Evolutionary conservation across 2,888 invertebrate genomes (phyloP).

Genomic region (Catotricha subobsoleta): DNA sequence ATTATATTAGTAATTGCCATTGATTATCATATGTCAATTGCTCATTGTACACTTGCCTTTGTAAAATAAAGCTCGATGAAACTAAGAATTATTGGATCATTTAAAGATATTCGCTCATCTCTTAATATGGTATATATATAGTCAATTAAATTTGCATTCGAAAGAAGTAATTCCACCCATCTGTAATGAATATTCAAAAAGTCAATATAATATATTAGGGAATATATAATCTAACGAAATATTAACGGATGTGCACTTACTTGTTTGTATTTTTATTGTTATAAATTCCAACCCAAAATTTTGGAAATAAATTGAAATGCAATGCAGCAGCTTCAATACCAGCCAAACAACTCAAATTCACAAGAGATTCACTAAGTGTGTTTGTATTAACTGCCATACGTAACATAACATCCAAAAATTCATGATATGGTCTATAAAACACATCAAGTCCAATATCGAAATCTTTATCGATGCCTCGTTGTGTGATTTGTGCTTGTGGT

Average conservation of each 20-base stretch:
- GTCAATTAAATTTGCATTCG: slow-evolving; percentile 69
- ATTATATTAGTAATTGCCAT: neutral
- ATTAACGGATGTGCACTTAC: slow-evolving; percentile 18
- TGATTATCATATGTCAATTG: neutral
- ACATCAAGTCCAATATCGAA: slow-evolving; percentile 58
- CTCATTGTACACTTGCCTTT: slow-evolving; percentile 38
- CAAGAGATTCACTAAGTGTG: slow-evolving; percentile 67
- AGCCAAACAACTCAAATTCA: slow-evolving; percentile 72
- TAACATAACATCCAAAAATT: slow-evolving; percentile 67
- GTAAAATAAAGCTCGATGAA: slow-evolving; percentile 81
- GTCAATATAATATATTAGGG: slow-evolving; percentile 3
- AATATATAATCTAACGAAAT: too few relatives aligned
- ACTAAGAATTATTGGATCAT: slow-evolving; percentile 67
- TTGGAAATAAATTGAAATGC: slow-evolving; percentile 75
- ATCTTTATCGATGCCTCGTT: slow-evolving; percentile 52
- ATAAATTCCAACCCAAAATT: slow-evolving; percentile 80
- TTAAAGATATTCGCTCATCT: slow-evolving; percentile 72
- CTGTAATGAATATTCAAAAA: slow-evolving; percentile 29
- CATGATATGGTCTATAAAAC: slow-evolving; percentile 76
- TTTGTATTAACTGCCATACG: slow-evolving; percentile 78
- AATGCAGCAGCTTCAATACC: slow-evolving; percentile 82
- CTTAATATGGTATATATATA: slow-evolving; percentile 78
- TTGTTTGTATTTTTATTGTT: slow-evolving; percentile 32
- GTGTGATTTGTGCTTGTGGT: slow-evolving; percentile 47
- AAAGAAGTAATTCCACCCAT: slow-evolving; percentile 62